A percentile compares a stretch with the other conserved stretches of the same genome.
These are phyloP conservation scores for Volucella zonaria DNA, from an alignment of 2,888 invertebrate genomes.

Conservation along the genomic window DNA sequence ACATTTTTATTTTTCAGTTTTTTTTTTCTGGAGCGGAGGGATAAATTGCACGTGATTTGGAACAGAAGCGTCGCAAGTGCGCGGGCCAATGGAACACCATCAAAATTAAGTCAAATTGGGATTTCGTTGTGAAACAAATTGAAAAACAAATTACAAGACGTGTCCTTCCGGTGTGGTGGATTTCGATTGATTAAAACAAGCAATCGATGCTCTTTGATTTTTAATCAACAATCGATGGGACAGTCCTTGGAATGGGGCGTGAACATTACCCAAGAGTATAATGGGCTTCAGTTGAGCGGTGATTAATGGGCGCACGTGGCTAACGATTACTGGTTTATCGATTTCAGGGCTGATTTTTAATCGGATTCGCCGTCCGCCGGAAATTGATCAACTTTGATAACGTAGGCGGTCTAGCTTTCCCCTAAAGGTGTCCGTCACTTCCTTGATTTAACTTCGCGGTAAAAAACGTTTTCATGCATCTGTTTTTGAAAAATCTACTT, in stretches of 20 bases:
- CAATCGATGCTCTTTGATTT: background rate
- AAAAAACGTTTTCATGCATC: background rate
- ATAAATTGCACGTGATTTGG: slow-evolving; percentile 52
- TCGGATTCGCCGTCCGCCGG: too few species aligned
- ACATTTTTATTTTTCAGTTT: slow-evolving; percentile 4
- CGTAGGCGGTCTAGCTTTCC: too few species aligned
- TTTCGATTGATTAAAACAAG: background rate
- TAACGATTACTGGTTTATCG: too few species aligned
- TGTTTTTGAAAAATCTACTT: background rate
- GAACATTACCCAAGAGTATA: too few species aligned
- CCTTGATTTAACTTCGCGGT: too few species aligned
- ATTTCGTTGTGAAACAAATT: slow-evolving; percentile 5
- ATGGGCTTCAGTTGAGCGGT: too few species aligned
- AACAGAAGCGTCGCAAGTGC: slow-evolving; percentile 2
- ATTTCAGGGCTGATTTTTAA: too few species aligned
- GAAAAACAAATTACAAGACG: slow-evolving; percentile 26
- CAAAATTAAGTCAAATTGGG: slow-evolving; percentile 33
- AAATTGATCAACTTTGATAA: too few species aligned
- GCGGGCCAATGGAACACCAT: background rate
- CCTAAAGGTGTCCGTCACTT: background rate
- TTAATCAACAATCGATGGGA: background rate
- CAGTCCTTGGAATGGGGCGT: too few species aligned
- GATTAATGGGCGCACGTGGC: too few species aligned
- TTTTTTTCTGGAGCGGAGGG: background rate
- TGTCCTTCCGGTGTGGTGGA: slow-evolving; percentile 10